Evolutionary conservation across 2,797 vertebrate genomes (phyloP), one percentile per base, ranked within the genome.

Genomic region (Acropternis orthonyx): DNA sequence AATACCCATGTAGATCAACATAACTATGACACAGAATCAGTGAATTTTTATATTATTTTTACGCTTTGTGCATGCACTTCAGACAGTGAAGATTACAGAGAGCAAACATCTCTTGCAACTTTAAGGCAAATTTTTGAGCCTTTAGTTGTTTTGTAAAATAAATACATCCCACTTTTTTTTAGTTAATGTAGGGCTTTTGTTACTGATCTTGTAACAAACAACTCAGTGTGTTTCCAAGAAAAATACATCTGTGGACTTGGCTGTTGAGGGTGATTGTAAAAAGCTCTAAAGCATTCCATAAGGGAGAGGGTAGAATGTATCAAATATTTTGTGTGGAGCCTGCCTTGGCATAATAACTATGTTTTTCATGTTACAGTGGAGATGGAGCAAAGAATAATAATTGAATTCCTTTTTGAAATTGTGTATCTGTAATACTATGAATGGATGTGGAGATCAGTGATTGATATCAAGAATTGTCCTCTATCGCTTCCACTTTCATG

Each of bases 161-260:
- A 95, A 32, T 94, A 37, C 37, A 69, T 93, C 63, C 72, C 96
- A 82, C 6, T 56, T 80, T 28, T 41, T 62, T 14, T 44, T 14
- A 69, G 19, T 55, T 4, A 43, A 8, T 86, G 37, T 82, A 44
- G 39, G 63, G 41, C 79, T 91, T 92, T 26, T 86, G 78, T 95
- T 95, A 83, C 82, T 87, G 72, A 55, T 80, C 44, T 89, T 95
- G 74, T 73, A 97, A 82, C 81, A 96, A 96, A 72, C 82, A 88
- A 89, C 65, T 92, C 91, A 62, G 82, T 93, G 49, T 61, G 52
- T 85, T 93, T 97, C 96, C 97, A 97, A 95, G 92, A 89, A 92
- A 89, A 98, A 90, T 95, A 97, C 96, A 95, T 97, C 96, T 97
- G 97, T 96, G 92, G 63, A 59, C 83, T 97, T 97, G 89, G 88